These are phyloP conservation scores for Gracilinanus agilis DNA, from an alignment of 2,113 vertebrate genomes.

Conservation along the genomic window DNA sequence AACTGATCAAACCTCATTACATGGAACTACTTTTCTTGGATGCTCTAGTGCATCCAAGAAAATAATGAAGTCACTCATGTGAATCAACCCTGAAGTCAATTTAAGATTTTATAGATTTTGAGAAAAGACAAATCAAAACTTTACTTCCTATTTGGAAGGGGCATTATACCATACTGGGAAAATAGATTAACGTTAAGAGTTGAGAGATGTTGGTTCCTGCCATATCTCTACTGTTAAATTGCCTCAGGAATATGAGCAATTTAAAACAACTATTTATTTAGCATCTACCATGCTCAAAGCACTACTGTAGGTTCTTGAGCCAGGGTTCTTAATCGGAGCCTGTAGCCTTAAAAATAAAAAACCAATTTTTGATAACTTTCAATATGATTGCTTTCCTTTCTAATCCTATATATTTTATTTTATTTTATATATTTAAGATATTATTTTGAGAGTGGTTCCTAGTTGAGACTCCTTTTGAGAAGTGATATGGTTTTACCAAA, in stretches of 20 bases:
- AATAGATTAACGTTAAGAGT: background rate
- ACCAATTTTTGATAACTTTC: background rate
- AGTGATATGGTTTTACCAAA: background rate
- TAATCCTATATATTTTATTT: background rate
- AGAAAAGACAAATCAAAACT: background rate
- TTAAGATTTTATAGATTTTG: slow-evolving; percentile 26
- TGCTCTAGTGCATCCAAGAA: slow-evolving; percentile 15
- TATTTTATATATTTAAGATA: background rate
- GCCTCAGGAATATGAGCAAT: background rate
- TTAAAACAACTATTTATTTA: background rate
- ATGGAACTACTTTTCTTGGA: background rate
- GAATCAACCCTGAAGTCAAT: slow-evolving; percentile 13
- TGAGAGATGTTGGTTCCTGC: background rate
- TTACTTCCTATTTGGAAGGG: background rate
- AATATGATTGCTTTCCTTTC: background rate
- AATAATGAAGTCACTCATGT: background rate
- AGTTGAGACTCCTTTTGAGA: background rate
- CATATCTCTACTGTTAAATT: background rate
- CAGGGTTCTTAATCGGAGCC: background rate
- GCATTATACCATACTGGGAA: background rate
- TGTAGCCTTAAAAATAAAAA: background rate
- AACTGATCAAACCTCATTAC: slow-evolving; percentile 8
- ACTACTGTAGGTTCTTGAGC: background rate
- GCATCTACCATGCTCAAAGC: background rate
- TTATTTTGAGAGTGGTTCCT: background rate